These are phyloP conservation scores for Euura saliciscinereae DNA, from an alignment of 1,140 invertebrate genomes.

Conservation along the genomic window DNA sequence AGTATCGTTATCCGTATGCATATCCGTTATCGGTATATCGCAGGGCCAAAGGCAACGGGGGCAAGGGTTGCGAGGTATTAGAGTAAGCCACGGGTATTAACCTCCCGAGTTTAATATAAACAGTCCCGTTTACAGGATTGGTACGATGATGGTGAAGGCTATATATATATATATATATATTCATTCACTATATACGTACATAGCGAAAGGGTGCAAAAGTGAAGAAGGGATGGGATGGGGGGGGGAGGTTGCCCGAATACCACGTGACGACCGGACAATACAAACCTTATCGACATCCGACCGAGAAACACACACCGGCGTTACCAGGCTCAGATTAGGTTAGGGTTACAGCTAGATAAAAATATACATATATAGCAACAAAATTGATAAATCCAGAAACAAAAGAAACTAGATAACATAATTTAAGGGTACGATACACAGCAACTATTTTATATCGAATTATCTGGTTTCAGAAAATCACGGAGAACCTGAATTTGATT, in stretches of 20 bases:
- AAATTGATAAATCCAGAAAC: too few species aligned
- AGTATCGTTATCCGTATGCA: conserved; percentile 39
- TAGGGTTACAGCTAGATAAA: too few species aligned
- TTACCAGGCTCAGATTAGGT: too few species aligned
- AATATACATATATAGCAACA: too few species aligned
- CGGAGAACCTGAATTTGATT: too few species aligned
- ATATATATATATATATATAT: too few species aligned
- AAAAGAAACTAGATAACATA: too few species aligned
- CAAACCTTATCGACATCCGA: conserved; percentile 43
- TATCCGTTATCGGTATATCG: conserved; percentile 54
- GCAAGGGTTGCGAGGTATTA: conserved; percentile 55
- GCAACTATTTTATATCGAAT: too few species aligned
- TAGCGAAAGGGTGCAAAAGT: conserved; percentile 19
- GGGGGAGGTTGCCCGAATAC: conserved; percentile 27
- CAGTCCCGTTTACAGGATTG: conserved; percentile 37
- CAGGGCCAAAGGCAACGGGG: conserved; percentile 26
- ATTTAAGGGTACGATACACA: too few species aligned
- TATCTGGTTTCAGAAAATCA: too few species aligned
- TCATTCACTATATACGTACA: too few species aligned
- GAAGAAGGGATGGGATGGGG: conserved; percentile 21
- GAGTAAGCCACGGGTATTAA: conserved; percentile 52
- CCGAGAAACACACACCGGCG: conserved; percentile 1
- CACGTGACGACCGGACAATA: conserved; percentile 51
- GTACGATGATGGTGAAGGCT: not conserved
- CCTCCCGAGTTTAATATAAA: conserved; percentile 57